Conservation (phyloP, 2,797 vertebrate species). For the Phataginus tetradactyla region DNA sequence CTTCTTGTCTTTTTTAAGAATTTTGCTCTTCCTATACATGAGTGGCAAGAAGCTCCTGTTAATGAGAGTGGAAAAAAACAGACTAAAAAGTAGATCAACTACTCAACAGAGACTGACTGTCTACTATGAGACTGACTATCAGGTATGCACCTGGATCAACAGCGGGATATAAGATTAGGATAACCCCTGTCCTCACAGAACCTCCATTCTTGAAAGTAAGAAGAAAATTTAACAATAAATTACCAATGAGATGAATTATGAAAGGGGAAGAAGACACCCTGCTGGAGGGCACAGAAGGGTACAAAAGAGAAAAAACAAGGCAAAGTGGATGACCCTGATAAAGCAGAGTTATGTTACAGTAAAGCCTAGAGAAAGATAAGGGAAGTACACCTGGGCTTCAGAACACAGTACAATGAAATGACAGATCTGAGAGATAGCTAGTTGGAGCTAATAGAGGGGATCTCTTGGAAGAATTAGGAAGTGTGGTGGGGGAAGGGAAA, state of each 20-base stretch:
- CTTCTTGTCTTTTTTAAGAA: background rate
- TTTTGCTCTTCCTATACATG: background rate
- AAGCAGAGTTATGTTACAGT: background rate
- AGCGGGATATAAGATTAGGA: background rate
- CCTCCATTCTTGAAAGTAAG: background rate
- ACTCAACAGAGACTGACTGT: background rate
- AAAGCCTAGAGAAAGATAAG: background rate
- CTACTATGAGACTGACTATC: background rate
- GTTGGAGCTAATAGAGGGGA: background rate
- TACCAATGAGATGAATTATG: background rate
- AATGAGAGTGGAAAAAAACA: background rate
- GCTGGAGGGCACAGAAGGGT: background rate
- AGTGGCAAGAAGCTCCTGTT: slow-evolving; percentile 34
- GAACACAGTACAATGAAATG: background rate
- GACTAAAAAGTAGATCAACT: background rate
- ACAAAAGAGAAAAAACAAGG: background rate
- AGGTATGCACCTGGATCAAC: background rate
- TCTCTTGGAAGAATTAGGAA: background rate
- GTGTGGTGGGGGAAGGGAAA: background rate
- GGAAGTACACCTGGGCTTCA: background rate
- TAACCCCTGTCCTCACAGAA: background rate
- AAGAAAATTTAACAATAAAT: background rate
- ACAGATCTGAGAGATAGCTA: background rate
- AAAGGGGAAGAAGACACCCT: background rate
- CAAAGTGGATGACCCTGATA: background rate